Conservation (phyloP, 2,797 vertebrate genomes). For the Acomys russatus region DNA sequence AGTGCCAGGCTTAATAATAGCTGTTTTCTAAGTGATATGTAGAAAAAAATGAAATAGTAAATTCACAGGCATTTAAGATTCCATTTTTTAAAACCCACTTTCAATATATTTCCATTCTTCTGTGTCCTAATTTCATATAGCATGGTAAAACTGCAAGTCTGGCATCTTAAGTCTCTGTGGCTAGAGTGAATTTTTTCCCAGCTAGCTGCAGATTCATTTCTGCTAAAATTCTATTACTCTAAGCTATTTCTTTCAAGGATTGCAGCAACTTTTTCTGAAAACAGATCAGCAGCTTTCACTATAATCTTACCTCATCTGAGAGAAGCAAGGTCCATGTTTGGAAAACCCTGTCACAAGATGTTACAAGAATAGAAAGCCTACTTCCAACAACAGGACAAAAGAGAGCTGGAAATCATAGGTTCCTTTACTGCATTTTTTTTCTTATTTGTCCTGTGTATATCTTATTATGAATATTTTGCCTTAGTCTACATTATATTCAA, state of each 20-base stretch:
- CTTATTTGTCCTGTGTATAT: slow-evolving; percentile 22
- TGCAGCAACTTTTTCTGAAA: slow-evolving; percentile 87
- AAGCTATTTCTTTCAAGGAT: slow-evolving; percentile 87
- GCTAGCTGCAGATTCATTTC: slow-evolving; percentile 85
- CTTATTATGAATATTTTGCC: slow-evolving; percentile 74
- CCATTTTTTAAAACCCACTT: slow-evolving; percentile 69
- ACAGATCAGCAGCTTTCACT: slow-evolving; percentile 88
- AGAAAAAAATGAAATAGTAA: slow-evolving; percentile 49
- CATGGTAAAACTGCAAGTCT: slow-evolving; percentile 82
- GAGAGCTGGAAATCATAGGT: slow-evolving; percentile 71
- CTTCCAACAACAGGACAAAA: slow-evolving; percentile 81
- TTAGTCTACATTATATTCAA: slow-evolving; percentile 49
- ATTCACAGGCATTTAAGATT: slow-evolving; percentile 66
- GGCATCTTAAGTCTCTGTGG: slow-evolving; percentile 73
- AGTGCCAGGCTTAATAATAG: slow-evolving; percentile 55
- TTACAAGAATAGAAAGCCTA: slow-evolving; percentile 88
- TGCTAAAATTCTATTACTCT: slow-evolving; percentile 88
- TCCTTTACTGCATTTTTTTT: slow-evolving; percentile 59
- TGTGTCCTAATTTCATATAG: slow-evolving; percentile 79
- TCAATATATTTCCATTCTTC: slow-evolving; percentile 65
- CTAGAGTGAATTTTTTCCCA: slow-evolving; percentile 77
- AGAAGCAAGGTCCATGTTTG: slow-evolving; percentile 84
- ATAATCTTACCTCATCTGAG: slow-evolving; percentile 87
- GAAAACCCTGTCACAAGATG: slow-evolving; percentile 86
- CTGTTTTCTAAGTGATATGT: slow-evolving; percentile 29